phyloP scores from a whole-genome alignment of 2,113 vertebrate species.

The Chaetodon auriga region DNA sequence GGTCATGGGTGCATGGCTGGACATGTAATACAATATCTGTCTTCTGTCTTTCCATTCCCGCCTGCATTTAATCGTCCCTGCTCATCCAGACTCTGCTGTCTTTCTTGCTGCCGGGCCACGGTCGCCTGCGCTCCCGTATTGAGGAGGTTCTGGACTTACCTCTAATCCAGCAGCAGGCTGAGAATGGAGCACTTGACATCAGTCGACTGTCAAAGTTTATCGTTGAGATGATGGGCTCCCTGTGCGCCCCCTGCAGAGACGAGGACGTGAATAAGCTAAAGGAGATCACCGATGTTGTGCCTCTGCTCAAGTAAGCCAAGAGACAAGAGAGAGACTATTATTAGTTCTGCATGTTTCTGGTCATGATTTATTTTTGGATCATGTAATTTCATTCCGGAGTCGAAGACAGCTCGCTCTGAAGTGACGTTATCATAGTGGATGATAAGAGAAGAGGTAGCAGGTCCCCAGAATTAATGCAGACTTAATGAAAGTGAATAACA shows the following conservation, averaged over 20 bases:
- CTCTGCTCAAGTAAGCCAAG: slow-evolving; percentile 90
- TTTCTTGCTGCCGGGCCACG: slow-evolving; percentile 92
- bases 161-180: slow-evolving; percentile 96
- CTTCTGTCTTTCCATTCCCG: neutral
- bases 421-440: neutral
- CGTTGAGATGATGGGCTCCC: slow-evolving; percentile 93
- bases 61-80: neutral
- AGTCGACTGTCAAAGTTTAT: slow-evolving; percentile 91
- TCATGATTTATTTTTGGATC: slow-evolving; percentile 31
- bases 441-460: neutral
- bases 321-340: neutral
- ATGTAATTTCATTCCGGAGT: slow-evolving; percentile 14
- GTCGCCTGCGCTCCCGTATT: slow-evolving; percentile 89
- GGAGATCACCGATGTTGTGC: slow-evolving; percentile 89
- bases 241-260: slow-evolving; percentile 95
- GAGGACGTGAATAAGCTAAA: slow-evolving; percentile 91
- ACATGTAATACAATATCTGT: neutral
- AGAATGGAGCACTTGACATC: slow-evolving; percentile 93
- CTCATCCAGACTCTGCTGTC: slow-evolving; percentile 89
- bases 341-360: neutral
- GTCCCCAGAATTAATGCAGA: neutral
- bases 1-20: neutral
- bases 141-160: slow-evolving; percentile 93
- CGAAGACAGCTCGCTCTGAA: neutral
- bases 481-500: neutral